These are phyloP conservation scores for Castor canadensis DNA, from an alignment of 2,113 vertebrate species.

Conservation along the genomic window DNA sequence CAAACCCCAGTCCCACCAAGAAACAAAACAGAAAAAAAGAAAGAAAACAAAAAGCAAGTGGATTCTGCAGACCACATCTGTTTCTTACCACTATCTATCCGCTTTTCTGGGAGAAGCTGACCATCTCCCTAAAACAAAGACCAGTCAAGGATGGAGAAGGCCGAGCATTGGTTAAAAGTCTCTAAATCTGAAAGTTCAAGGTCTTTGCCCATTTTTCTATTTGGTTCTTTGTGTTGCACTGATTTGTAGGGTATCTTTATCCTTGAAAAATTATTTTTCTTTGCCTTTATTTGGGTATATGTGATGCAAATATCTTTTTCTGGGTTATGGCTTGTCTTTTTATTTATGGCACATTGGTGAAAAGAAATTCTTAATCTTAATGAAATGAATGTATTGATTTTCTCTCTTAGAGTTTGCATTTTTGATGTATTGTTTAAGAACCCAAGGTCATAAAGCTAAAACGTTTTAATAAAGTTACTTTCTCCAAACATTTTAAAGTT, in stretches of 20 bases:
- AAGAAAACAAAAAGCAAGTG: not conserved
- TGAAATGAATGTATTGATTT: conserved; percentile 7
- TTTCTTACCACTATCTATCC: not conserved
- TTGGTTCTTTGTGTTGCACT: not conserved
- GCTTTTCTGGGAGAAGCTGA: not conserved
- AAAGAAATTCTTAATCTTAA: conserved; percentile 10
- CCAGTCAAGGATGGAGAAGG: not conserved
- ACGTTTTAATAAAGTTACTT: conserved; percentile 1
- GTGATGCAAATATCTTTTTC: not conserved
- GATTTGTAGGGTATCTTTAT: not conserved
- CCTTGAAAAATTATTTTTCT: not conserved
- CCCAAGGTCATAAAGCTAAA: conserved; percentile 12
- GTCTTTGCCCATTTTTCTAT: not conserved
- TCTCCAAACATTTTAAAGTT: not conserved
- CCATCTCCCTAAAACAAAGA: not conserved
- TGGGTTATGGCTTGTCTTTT: conserved; percentile 9
- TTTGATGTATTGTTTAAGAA: not conserved
- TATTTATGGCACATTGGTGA: not conserved
- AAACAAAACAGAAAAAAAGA: too few relatives aligned
- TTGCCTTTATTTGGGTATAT: not conserved
- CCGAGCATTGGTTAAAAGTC: not conserved
- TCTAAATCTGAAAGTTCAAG: not conserved
- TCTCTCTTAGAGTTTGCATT: conserved; percentile 13
- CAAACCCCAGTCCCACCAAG: too few relatives aligned
- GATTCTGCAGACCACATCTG: not conserved